Conservation (phyloP, 1,140 invertebrate species). For the Argopecten irradians region DNA sequence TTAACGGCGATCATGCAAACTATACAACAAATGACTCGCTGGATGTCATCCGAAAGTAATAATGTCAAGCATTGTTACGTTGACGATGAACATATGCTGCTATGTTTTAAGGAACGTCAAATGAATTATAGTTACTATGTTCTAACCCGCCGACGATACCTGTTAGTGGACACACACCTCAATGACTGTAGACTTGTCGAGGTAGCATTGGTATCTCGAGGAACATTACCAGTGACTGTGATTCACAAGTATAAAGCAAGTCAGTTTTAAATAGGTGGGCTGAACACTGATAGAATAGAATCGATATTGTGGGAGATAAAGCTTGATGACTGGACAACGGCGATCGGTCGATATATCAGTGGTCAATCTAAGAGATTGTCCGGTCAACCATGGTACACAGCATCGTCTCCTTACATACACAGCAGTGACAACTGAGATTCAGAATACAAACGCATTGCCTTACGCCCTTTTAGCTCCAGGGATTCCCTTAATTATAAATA, state of each 20-base stretch:
- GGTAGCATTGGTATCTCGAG: not conserved
- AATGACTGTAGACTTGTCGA: not conserved
- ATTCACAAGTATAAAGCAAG: not conserved
- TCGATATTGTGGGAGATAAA: not conserved
- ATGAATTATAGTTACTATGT: not conserved
- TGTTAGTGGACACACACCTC: not conserved
- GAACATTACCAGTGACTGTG: not conserved
- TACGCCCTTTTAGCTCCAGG: not conserved
- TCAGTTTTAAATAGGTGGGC: not conserved
- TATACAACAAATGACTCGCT: not conserved
- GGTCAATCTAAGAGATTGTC: constrained; percentile 14
- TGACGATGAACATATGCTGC: not conserved
- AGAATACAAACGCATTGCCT: not conserved
- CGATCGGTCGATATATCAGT: not conserved
- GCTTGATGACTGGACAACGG: constrained; percentile 8
- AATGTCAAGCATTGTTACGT: not conserved
- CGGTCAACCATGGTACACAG: not conserved
- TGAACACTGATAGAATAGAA: not conserved
- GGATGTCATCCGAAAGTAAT: not conserved
- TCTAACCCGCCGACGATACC: not conserved
- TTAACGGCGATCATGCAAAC: not conserved
- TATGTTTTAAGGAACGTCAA: not conserved
- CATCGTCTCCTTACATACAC: not conserved
- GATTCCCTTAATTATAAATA: not conserved
- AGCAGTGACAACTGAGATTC: not conserved